phyloP scores from a whole-genome alignment of 2,888 invertebrate genomes.

The Incurvaria masculella region DNA sequence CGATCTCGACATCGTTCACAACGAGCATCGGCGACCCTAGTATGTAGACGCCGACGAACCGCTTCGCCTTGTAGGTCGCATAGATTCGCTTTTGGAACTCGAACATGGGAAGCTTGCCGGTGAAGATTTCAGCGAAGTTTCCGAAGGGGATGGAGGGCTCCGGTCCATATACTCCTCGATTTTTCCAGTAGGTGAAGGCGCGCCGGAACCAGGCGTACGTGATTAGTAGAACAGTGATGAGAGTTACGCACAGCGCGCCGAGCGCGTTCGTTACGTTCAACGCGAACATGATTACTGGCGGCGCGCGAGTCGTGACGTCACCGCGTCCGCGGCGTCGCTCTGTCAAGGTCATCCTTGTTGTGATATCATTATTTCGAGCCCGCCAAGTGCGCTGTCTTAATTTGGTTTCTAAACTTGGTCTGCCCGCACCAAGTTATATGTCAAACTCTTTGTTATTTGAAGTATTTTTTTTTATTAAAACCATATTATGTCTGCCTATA shows the following conservation, averaged over 20 bases:
- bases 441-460: no score
- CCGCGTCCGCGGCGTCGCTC: no score
- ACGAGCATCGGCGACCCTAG: not conserved
- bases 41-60: not conserved
- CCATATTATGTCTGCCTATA: no score
- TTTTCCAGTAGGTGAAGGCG: not conserved
- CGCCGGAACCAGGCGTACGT: not conserved
- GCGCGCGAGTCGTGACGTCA: no score
- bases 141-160: not conserved
- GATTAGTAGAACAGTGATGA: not conserved
- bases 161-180: not conserved
- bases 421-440: no score
- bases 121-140: not conserved
- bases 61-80: not conserved
- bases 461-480: no score
- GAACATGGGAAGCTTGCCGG: not conserved
- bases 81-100: not conserved
- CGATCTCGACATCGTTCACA: not conserved
- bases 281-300: not conserved
- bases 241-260: not conserved
- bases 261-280: not conserved
- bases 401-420: no score
- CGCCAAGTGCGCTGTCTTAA: no score
- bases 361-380: no score
- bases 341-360: no score